phyloP scores from a whole-genome alignment of 2,113 vertebrate species.

The Dendrocopos noguchii region DNA sequence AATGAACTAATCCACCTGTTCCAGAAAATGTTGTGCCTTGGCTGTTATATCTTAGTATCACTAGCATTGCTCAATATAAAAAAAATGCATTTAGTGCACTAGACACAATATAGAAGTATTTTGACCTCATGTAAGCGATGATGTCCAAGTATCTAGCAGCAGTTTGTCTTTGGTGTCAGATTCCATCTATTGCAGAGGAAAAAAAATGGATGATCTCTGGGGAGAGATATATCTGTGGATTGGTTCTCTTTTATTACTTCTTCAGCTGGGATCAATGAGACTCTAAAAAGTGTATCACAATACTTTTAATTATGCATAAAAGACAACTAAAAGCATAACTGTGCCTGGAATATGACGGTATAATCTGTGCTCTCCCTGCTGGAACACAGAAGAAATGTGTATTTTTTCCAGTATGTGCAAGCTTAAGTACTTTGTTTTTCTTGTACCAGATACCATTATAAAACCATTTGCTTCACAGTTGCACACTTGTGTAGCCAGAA shows the following conservation, averaged over 20 bases:
- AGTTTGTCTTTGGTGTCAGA: neutral
- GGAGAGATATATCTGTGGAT: neutral
- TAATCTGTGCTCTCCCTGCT: neutral
- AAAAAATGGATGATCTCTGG: neutral
- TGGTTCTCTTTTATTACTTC: neutral
- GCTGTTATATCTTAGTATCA: neutral
- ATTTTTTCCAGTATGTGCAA: neutral
- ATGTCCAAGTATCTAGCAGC: neutral
- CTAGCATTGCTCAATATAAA: neutral
- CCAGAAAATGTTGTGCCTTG: neutral
- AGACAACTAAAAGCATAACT: neutral
- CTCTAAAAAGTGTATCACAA: neutral
- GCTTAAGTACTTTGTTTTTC: neutral
- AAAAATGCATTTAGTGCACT: neutral
- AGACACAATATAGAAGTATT: neutral
- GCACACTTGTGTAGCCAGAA: neutral
- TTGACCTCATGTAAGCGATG: neutral
- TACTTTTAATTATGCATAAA: neutral
- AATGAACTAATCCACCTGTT: neutral
- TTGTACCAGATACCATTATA: neutral
- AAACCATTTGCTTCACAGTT: neutral
- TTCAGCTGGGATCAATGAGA: neutral
- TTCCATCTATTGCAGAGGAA: neutral
- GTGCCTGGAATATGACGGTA: neutral
- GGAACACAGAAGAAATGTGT: neutral